Evolutionary conservation across 1,140 invertebrate genomes (phyloP), one percentile per base, ranked within the genome.

Genomic region (Lepidurus arcticus): DNA sequence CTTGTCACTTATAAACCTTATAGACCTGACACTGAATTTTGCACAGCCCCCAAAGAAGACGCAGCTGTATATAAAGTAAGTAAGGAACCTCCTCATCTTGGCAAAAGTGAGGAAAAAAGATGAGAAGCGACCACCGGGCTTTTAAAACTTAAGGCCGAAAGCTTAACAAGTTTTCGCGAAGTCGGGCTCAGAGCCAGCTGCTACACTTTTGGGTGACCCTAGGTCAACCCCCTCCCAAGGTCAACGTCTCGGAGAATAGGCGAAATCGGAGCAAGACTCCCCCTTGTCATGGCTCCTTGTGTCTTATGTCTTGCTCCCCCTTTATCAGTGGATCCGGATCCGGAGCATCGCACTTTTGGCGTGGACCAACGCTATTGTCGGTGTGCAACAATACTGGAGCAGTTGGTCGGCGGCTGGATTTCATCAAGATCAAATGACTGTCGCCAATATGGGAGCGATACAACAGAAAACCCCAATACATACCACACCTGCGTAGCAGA

Each of bases 121-220:
- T 47, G 45, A 65, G 47, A 9, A n/a, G 9, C 53, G 53, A 16
- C 13, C 53, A 65, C 16, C 16, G 16, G 21, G 53, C 16, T 21
- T 65, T 65, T 65, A 21, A 13, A n/a, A 65, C 53, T 34, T 34
- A 34, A 34, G 34, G 34, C 2, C 34, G 34, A 34, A 34, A 34
- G 21, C 53, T 65, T 6, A n/a, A 13, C 1, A 16, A 65, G 53
- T 21, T 65, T 21, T 1, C n/a, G 21, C 53, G 8, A 7, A n/a
- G 16, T 65, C 53, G 21, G 53, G 53, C 26, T 65, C 47, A 65
- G 47, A 65, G 26, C 53, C 53, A 65, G 53, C 53, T 65, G 53
- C 53, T 65, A 65, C 53, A 65, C 8, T 65, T 65, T 65, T 65
- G 53, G 53, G 3, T 65, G 53, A 65, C n/a, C 53, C 13, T 21